Conservation (phyloP, 2,113 vertebrate genomes). For the Cepphus grylle region DNA sequence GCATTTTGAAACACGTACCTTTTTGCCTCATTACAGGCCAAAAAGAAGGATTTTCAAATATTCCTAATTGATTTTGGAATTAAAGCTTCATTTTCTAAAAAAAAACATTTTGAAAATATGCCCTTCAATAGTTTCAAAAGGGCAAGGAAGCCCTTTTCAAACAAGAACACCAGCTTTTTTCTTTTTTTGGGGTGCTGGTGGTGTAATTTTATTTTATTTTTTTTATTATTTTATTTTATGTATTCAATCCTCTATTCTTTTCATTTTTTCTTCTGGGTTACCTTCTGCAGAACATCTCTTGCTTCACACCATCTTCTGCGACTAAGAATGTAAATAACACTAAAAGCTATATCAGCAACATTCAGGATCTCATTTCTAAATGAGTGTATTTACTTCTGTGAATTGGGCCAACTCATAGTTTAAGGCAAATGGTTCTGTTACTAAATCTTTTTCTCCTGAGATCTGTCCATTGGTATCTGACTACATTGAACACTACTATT, state of each 20-base stretch:
- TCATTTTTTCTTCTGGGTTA: not conserved
- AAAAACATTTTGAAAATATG: not conserved
- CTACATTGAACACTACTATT: not conserved
- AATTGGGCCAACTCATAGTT: not conserved
- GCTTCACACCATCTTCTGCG: not conserved
- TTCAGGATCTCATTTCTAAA: not conserved
- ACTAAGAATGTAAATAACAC: not conserved
- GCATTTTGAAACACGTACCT: not conserved
- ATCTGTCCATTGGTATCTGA: not conserved
- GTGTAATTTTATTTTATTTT: not conserved
- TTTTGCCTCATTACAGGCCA: not conserved
- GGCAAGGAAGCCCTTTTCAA: not conserved
- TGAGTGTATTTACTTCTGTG: not conserved
- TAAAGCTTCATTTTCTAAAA: not conserved
- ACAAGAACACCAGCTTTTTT: not conserved
- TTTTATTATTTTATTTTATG: not conserved
- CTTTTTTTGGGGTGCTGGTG: fast-evolving
- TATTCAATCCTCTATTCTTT: not conserved
- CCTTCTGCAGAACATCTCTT: not conserved
- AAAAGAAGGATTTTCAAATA: not conserved
- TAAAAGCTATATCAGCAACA: not conserved
- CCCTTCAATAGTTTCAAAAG: not conserved
- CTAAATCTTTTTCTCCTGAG: not conserved
- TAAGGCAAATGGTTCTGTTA: not conserved
- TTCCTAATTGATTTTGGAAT: not conserved